Evolutionary conservation across 2,797 vertebrate genomes (phyloP).

Genomic region (Falco cherrug): DNA sequence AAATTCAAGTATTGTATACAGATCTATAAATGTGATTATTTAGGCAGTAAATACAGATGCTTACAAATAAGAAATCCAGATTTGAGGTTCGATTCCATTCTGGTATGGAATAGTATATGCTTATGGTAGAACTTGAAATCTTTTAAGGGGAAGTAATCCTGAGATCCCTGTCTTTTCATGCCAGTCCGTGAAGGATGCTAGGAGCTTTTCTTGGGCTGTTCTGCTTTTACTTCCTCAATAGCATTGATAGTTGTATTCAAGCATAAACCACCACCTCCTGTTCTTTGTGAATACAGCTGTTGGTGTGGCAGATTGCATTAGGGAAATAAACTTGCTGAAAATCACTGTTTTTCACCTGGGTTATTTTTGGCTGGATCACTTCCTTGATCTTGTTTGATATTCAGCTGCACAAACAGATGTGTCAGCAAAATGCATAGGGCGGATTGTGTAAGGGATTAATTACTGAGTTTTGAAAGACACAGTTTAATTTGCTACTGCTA

Average conservation of each 20-base stretch:
- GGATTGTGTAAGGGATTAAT: not conserved
- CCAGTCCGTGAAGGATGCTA: not conserved
- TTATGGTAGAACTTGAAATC: not conserved
- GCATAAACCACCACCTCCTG: not conserved
- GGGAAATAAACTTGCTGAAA: not conserved
- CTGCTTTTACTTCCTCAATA: not conserved
- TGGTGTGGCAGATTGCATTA: not conserved
- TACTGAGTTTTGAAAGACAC: not conserved
- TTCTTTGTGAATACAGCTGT: not conserved
- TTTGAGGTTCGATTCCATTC: not conserved
- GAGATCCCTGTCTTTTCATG: not conserved
- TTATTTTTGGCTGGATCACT: conserved; percentile 11
- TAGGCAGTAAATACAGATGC: not conserved
- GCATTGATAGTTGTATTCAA: not conserved
- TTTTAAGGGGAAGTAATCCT: not conserved
- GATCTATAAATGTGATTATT: not conserved
- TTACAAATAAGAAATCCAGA: not conserved
- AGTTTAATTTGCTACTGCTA: not conserved
- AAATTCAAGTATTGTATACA: not conserved
- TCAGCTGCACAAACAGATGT: not conserved
- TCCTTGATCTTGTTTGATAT: conserved; percentile 3
- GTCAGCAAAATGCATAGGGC: not conserved
- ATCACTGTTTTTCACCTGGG: not conserved
- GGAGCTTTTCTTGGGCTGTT: not conserved
- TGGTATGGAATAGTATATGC: not conserved